phyloP scores from a whole-genome alignment of 2,797 vertebrate genomes.

The Tympanoctomys barrerae region DNA sequence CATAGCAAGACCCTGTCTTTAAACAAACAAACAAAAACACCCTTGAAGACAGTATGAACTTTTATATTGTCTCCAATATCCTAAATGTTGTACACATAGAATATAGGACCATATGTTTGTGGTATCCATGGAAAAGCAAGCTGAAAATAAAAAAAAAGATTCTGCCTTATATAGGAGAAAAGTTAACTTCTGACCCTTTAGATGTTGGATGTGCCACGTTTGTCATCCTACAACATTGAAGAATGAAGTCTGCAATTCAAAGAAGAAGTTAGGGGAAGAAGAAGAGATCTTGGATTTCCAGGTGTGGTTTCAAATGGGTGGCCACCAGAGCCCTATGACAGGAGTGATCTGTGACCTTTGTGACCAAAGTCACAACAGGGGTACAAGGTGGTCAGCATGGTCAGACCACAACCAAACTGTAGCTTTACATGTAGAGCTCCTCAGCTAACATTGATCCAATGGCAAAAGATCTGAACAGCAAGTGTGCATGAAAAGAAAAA shows the following conservation, averaged over 20 bases:
- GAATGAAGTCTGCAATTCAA: not conserved
- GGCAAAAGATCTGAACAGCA: no score
- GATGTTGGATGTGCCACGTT: not conserved
- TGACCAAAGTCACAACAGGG: not conserved
- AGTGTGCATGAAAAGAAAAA: not conserved
- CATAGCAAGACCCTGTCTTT: no score
- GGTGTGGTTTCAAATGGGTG: not conserved
- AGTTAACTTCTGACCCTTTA: not conserved
- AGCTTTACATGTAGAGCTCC: not conserved
- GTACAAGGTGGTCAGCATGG: no score
- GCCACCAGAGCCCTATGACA: not conserved
- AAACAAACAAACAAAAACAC: no score
- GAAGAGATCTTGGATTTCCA: not conserved
- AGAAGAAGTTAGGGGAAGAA: not conserved
- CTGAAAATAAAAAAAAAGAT: not conserved
- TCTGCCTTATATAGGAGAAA: not conserved
- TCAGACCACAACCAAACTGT: not conserved
- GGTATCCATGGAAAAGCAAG: not conserved
- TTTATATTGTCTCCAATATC: not conserved
- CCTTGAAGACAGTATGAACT: not conserved
- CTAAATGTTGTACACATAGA: not conserved
- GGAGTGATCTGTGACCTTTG: not conserved
- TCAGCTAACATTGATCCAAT: not conserved
- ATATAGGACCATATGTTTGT: not conserved
- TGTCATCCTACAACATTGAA: no score